A percentile compares a stretch with the other conserved stretches of the same genome.
Conservation (phyloP, 2,888 invertebrate genomes). For the Drosophila silvestris region DNA sequence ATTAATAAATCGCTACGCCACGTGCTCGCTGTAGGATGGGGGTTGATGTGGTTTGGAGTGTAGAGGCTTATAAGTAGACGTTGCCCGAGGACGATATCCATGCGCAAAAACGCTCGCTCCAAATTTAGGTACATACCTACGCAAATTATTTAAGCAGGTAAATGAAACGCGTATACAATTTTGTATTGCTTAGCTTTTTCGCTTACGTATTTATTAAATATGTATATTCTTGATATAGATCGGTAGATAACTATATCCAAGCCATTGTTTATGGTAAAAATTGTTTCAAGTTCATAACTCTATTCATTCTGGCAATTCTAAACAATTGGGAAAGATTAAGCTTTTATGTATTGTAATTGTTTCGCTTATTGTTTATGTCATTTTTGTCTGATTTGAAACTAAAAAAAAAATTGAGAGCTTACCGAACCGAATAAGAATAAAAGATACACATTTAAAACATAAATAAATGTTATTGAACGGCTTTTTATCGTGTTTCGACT, state of each 20-base stretch:
- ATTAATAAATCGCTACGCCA: slow-evolving; percentile 54
- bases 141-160: slow-evolving; percentile 12
- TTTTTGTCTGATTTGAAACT: background rate
- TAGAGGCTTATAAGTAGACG: background rate
- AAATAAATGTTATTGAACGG: background rate
- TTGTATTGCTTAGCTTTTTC: background rate
- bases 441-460: background rate
- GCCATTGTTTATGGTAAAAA: background rate
- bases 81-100: background rate
- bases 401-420: background rate
- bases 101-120: background rate
- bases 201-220: background rate
- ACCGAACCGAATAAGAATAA: background rate
- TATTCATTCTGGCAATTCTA: background rate
- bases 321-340: background rate
- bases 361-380: background rate
- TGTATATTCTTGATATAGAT: background rate
- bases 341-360: background rate
- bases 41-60: background rate
- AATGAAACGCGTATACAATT: slow-evolving; percentile 5
- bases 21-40: background rate
- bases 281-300: background rate
- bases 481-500: background rate
- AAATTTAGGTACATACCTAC: slow-evolving; percentile 26
- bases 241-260: background rate